Evolutionary conservation across 1,140 invertebrate genomes (phyloP).

Genomic region (Calycopis cecrops): DNA sequence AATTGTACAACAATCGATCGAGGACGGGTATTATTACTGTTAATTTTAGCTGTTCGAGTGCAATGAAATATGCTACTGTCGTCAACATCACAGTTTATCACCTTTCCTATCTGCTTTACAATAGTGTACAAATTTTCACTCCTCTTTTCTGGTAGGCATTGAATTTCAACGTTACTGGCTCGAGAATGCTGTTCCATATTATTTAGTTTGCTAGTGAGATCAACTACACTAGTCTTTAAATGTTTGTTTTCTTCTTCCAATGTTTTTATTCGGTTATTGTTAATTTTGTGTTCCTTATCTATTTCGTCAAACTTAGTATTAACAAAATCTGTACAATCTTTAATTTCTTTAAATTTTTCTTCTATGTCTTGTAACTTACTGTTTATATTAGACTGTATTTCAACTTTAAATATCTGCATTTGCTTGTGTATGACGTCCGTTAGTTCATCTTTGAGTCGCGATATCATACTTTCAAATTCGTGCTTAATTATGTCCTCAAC

Average conservation of each 20-base stretch:
- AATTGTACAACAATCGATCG: conserved; percentile 22
- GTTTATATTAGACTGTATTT: neutral
- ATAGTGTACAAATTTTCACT: too few species aligned
- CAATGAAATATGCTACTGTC: conserved; percentile 15
- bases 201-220: neutral
- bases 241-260: neutral
- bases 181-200: neutral
- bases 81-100: conserved; percentile 7
- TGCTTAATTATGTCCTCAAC: neutral
- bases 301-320: neutral
- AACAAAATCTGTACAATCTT: neutral
- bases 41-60: conserved; percentile 17
- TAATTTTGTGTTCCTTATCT: neutral
- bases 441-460: neutral
- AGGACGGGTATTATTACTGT: conserved; percentile 10
- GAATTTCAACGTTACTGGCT: neutral
- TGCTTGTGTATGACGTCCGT: neutral
- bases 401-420: neutral
- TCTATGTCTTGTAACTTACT: neutral
- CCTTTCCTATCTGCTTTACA: too few species aligned
- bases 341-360: neutral
- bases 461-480: conserved; percentile 2
- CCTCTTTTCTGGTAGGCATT: too few species aligned
- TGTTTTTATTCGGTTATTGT: neutral
- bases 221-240: neutral